Base-by-base conservation (phyloP, 2,888 invertebrate genomes). In the Ctenicera cuprea region DNA sequence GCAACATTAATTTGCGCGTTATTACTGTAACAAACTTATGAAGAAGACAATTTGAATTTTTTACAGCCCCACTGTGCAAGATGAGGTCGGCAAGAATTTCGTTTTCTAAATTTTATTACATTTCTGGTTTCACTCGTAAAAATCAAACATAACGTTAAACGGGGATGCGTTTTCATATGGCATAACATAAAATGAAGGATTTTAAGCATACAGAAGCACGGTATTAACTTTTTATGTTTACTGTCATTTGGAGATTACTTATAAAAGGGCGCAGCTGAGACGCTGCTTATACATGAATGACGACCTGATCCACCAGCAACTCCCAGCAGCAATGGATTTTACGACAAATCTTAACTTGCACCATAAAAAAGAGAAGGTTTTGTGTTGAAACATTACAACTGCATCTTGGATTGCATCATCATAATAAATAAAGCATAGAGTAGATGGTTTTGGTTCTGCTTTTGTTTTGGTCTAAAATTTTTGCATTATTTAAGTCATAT, bases 101-200 rank as follows among this genome's bases (percentile, higher is more conserved):
- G 57, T 66, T 72, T 67, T 66, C 38, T 61, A 69, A 68, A 69
- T 67, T 73, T 73, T 73, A 67, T 62, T 54, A 67, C 72, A 45
- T 73, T 54, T 69, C 50, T 52, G 59, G 57, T 67, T 66, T 65
- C 38, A 33, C 66, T 61, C 69, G 48, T 69, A 50, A 69, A 69
- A 69, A 69, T 61, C 59, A 69, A 62, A 62, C 52, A 65, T 65
- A 50, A 67, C 54, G 67, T 57, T 67, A 57, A 65, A 48, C 41
- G 54, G 48, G 33, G 26, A 69, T 61, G 61, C 45, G 48, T 69
- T 69, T 50, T 69, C 69, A 69, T 62, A 69, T 61, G 69, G 48
- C 33, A 30, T 37, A 18, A 50, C 37, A 59, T 43, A 41, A 57
- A 67, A 57, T 67, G 50, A 20, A 52, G 20, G 38, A 52, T 52